Base-by-base conservation (phyloP, 2,888 invertebrate genomes). In the Amiota minor region DNA sequence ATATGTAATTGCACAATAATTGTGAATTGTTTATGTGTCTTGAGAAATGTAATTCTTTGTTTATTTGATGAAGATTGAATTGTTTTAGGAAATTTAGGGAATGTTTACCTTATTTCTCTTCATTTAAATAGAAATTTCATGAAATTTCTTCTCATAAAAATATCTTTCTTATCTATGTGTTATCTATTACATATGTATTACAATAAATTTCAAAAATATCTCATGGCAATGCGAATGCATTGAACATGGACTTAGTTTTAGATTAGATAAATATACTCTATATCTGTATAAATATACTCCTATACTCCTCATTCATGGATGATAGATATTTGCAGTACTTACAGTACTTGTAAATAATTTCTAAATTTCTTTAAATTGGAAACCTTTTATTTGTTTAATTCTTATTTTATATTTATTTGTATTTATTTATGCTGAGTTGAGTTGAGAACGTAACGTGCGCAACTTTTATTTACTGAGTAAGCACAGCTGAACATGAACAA, bases 341-440 rank as follows among this genome's bases (percentile, higher is more conserved):
- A 0, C 6, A 35, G 35, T 35, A 35, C 6, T 35, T 35, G 35
- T 35, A 35, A 8, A 35, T 35, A 46, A 72, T 53, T 71, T 64
- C 65, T 73, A 35, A 55, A 62, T 72, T 77, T 78, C 76, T 64
- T 72, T 65, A 73, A 80, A 68, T 73, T 83, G 81, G 83, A 83
- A 84, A 83, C 85, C 80, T 84, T 79, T 85, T 77, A 76, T 79
- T 35, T 76, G 74, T 75, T 82, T 79, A 77, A 79, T 83, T 78
- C 76, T 79, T 77, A 75, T 80, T 74, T 76, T 80, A 53, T 35
- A 74, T 72, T 74, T 77, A 73, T 75, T 49, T 50, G 11, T 35
- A 55, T 55, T 67, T 62, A 23, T 69, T 61, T 72, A 59, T 70
- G 20, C 45, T 47, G 20, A 35, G 18, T 45, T 53, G 35, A 18